Evolutionary conservation across 2,113 vertebrate genomes (phyloP).

Genomic region (Vimba vimba): DNA sequence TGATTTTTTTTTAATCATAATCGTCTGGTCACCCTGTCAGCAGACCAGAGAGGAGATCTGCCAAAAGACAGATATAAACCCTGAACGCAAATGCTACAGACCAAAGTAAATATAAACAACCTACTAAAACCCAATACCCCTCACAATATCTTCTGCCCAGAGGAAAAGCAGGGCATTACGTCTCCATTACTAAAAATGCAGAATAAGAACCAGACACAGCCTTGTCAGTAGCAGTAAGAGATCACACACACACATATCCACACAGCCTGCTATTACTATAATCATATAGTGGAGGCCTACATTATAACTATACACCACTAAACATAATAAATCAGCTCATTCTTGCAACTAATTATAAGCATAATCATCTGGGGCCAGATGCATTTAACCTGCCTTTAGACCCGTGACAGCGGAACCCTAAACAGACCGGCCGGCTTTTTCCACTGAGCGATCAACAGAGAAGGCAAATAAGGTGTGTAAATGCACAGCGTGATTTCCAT

Average conservation of each 20-base stretch:
- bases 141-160: background rate
- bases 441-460: background rate
- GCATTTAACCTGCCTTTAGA: constrained; percentile 9
- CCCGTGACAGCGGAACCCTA: background rate
- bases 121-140: background rate
- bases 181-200: background rate
- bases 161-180: background rate
- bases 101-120: background rate
- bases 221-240: constrained; percentile 21
- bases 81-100: background rate
- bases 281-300: background rate
- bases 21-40: background rate
- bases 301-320: constrained; percentile 1
- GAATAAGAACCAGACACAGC: background rate
- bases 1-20: background rate
- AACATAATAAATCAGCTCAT: constrained; percentile 15
- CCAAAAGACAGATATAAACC: background rate
- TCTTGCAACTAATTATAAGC: constrained; percentile 44
- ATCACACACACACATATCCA: background rate
- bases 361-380: background rate
- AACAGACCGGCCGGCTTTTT: background rate
- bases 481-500: constrained; percentile 37
- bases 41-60: background rate
- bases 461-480: constrained; percentile 13
- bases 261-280: constrained; percentile 26